phyloP scores from a whole-genome alignment of 2,888 invertebrate species.

The Clanis bilineata region DNA sequence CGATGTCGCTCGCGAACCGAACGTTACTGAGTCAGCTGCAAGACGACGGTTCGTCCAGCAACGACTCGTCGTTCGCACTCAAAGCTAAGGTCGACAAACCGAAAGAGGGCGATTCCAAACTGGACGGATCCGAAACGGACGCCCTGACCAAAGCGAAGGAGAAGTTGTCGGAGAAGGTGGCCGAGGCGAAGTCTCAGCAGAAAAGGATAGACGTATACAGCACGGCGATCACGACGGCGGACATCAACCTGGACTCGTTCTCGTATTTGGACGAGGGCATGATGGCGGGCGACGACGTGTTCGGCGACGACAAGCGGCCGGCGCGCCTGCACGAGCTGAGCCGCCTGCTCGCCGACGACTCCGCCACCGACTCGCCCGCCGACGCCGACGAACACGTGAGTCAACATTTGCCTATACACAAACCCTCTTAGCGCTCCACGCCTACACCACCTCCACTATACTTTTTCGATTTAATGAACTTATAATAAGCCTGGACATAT shows the following conservation, averaged over 20 bases:
- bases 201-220: slow-evolving; percentile 80
- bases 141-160: slow-evolving; percentile 70
- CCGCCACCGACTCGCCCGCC: slow-evolving; percentile 41
- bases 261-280: slow-evolving; percentile 76
- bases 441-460: slow-evolving; percentile 30
- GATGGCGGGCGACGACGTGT: slow-evolving; percentile 73
- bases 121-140: slow-evolving; percentile 63
- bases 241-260: slow-evolving; percentile 79
- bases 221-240: slow-evolving; percentile 75
- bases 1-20: slow-evolving; percentile 68
- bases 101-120: slow-evolving; percentile 49
- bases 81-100: slow-evolving; percentile 54
- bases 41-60: slow-evolving; percentile 79
- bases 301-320: slow-evolving; percentile 57
- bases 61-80: slow-evolving; percentile 76
- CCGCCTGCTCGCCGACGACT: slow-evolving; percentile 65
- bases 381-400: slow-evolving; percentile 67
- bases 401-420: slow-evolving; percentile 66
- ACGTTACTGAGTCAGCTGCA: slow-evolving; percentile 78
- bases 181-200: slow-evolving; percentile 66
- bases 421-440: slow-evolving; percentile 57
- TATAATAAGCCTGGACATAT: slow-evolving; percentile 49
- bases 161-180: slow-evolving; percentile 71
- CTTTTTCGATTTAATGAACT: slow-evolving; percentile 47
- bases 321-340: slow-evolving; percentile 49